These are phyloP conservation scores for Pangasius macronema DNA, from an alignment of 2,797 vertebrate genomes.

Conservation along the genomic window DNA sequence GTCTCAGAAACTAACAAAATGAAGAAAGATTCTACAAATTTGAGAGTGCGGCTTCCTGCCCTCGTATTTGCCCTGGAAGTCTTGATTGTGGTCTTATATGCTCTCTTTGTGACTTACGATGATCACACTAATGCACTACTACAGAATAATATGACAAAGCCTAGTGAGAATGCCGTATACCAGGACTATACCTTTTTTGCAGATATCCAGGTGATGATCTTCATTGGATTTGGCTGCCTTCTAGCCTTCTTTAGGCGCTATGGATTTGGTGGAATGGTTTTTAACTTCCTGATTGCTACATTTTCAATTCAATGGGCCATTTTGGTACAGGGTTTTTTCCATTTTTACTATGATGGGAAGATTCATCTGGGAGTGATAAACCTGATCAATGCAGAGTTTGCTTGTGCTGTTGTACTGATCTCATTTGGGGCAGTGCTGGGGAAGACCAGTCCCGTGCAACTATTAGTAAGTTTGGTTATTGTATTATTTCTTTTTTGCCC, in stretches of 20 bases:
- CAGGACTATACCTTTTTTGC: slow-evolving; percentile 78
- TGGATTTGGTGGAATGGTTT: slow-evolving; percentile 78
- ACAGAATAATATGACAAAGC: slow-evolving; percentile 62
- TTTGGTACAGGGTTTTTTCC: slow-evolving; percentile 81
- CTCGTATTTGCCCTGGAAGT: slow-evolving; percentile 75
- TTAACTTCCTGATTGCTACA: slow-evolving; percentile 82
- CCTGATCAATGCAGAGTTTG: slow-evolving; percentile 80
- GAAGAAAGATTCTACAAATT: slow-evolving; percentile 59
- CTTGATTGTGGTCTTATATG: slow-evolving; percentile 70
- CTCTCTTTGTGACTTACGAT: slow-evolving; percentile 77
- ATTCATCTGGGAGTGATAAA: slow-evolving; percentile 78
- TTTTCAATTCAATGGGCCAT: slow-evolving; percentile 84
- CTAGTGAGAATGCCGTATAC: slow-evolving; percentile 69
- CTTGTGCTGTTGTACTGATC: slow-evolving; percentile 82
- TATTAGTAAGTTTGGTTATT: slow-evolving; percentile 64
- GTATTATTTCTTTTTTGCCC: neutral
- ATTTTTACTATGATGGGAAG: slow-evolving; percentile 72
- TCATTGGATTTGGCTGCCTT: slow-evolving; percentile 82
- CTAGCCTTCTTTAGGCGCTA: slow-evolving; percentile 81
- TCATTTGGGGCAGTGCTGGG: slow-evolving; percentile 81
- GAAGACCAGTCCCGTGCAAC: slow-evolving; percentile 81
- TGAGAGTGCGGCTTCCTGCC: slow-evolving; percentile 70
- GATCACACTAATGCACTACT: slow-evolving; percentile 64
- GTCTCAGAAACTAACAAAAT: slow-evolving; percentile 60
- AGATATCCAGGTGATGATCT: slow-evolving; percentile 85